Conservation (phyloP, 35 echinoderm and acorn worm species). For the Ophiothrix spiculata region DNA sequence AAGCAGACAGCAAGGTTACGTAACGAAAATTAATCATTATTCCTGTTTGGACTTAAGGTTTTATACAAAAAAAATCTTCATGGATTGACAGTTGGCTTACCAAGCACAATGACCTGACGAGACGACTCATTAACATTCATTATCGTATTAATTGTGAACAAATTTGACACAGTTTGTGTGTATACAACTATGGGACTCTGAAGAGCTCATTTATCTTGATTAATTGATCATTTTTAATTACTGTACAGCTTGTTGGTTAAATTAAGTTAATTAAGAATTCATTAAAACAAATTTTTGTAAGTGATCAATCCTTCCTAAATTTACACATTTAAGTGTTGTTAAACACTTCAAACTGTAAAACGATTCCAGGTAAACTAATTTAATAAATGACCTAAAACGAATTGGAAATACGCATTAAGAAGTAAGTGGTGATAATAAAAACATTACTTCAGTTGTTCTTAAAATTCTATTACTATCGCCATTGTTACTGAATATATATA, state of each 20-base stretch:
- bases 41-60: background rate
- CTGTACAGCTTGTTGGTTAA: background rate
- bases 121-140: background rate
- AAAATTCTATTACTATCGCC: no score
- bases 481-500: no score
- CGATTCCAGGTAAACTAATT: background rate
- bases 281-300: background rate
- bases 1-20: background rate
- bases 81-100: background rate
- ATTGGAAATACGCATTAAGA: no score
- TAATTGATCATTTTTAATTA: background rate
- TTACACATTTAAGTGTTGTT: background rate
- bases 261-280: background rate
- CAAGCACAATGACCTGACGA: background rate
- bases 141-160: no score
- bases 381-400: no score
- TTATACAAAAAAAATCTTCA: background rate
- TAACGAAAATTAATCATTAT: constrained; percentile 4
- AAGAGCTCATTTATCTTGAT: no score
- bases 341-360: background rate
- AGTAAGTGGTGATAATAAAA: no score
- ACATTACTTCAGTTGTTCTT: no score
- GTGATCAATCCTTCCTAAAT: background rate
- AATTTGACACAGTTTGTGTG: no score
- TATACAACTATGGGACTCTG: no score